These are phyloP conservation scores for Pandemis heparana DNA, from an alignment of 2,888 invertebrate genomes.

Conservation along the genomic window DNA sequence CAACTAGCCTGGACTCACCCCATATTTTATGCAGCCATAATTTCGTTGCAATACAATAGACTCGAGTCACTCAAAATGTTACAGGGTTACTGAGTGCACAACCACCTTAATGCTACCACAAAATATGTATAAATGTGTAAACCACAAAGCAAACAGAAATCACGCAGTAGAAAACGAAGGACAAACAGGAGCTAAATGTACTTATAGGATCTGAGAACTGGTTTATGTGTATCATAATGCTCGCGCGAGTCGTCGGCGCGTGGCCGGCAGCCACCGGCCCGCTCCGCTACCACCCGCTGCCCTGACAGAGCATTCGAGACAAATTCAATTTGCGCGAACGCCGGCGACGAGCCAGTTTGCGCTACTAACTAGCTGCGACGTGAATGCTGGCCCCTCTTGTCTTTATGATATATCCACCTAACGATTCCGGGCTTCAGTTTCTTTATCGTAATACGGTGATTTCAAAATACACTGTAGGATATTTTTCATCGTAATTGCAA, in stretches of 20 bases:
- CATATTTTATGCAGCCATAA: too few relatives aligned
- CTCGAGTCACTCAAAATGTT: too few relatives aligned
- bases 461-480: not conserved
- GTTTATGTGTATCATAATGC: conserved; percentile 18
- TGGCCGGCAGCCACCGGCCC: conserved; percentile 46
- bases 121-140: not conserved
- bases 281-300: conserved; percentile 44
- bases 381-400: conserved; percentile 71
- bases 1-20: too few relatives aligned
- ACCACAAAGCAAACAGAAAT: not conserved
- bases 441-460: conserved; percentile 42
- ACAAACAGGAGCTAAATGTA: not conserved
- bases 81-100: too few relatives aligned
- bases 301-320: conserved; percentile 69
- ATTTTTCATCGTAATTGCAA: not conserved
- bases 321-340: conserved; percentile 83
- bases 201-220: not conserved
- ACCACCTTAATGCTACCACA: not conserved
- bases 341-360: conserved; percentile 80
- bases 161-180: not conserved
- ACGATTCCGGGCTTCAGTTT: conserved; percentile 58
- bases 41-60: too few relatives aligned
- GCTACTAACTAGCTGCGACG: conserved; percentile 82
- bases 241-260: conserved; percentile 14
- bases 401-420: conserved; percentile 70